Evolutionary conservation across 2,113 vertebrate genomes (phyloP).

Genomic region (Tyto alba): DNA sequence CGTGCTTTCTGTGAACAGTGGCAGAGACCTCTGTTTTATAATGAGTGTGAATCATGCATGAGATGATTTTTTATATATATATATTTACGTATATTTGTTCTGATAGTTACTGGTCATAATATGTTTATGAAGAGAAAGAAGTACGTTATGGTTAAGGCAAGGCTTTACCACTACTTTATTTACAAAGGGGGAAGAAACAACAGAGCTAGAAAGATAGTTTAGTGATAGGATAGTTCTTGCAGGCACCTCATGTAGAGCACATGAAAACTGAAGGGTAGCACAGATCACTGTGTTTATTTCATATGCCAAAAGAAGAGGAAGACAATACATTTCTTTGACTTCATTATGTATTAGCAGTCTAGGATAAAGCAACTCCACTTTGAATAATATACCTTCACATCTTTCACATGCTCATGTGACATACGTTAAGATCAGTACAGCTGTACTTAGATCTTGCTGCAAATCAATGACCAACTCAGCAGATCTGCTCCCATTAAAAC

Average conservation of each 20-base stretch:
- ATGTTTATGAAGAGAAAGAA: neutral
- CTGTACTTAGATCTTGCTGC: neutral
- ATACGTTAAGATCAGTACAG: neutral
- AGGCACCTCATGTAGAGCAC: neutral
- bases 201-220: neutral
- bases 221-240: neutral
- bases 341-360: neutral
- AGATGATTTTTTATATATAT: neutral
- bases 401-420: neutral
- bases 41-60: neutral
- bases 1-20: neutral
- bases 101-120: neutral
- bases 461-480: neutral
- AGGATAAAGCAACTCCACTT: neutral
- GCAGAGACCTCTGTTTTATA: neutral
- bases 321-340: neutral
- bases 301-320: neutral
- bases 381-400: neutral
- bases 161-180: neutral
- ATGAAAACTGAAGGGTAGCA: neutral
- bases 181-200: neutral
- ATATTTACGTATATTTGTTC: neutral
- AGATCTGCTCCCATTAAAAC: neutral
- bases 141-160: neutral
- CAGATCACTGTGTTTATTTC: neutral